A percentile compares a stretch with the other conserved stretches of the same genome.
Evolutionary conservation across 2,888 invertebrate species (phyloP).

Genomic region (Cantharis lateralis): DNA sequence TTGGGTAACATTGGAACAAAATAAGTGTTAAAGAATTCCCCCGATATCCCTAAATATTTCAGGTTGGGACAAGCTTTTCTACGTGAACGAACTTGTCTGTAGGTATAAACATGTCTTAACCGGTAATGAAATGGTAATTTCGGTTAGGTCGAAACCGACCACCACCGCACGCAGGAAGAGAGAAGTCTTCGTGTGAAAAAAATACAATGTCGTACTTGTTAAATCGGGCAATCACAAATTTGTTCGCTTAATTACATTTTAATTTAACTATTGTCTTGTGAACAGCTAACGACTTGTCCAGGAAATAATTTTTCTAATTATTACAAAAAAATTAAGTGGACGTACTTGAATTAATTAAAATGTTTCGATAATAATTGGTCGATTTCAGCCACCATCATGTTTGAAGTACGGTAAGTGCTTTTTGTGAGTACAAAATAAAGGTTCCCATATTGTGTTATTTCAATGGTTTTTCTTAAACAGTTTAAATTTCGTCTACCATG

Average conservation of each 20-base stretch:
- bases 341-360: background rate
- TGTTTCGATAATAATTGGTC: background rate
- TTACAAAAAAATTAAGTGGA: background rate
- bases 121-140: background rate
- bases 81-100: constrained; percentile 30
- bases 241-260: background rate
- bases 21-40: background rate
- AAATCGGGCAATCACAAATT: background rate
- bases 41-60: constrained; percentile 34
- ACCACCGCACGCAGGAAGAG: background rate
- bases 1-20: background rate
- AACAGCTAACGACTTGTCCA: background rate
- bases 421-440: background rate
- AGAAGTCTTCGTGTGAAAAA: background rate
- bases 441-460: background rate
- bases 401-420: background rate
- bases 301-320: background rate
- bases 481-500: background rate
- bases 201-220: background rate
- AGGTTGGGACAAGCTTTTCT: constrained; percentile 38
- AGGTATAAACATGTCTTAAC: background rate
- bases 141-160: background rate
- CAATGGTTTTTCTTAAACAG: background rate
- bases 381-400: background rate
- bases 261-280: background rate